Evolutionary conservation across 37 sponge, comb jelly and placozoan genomes (phyloP), one percentile per base, ranked within the genome.

Genomic region (Halisarca cf. caerulea): DNA sequence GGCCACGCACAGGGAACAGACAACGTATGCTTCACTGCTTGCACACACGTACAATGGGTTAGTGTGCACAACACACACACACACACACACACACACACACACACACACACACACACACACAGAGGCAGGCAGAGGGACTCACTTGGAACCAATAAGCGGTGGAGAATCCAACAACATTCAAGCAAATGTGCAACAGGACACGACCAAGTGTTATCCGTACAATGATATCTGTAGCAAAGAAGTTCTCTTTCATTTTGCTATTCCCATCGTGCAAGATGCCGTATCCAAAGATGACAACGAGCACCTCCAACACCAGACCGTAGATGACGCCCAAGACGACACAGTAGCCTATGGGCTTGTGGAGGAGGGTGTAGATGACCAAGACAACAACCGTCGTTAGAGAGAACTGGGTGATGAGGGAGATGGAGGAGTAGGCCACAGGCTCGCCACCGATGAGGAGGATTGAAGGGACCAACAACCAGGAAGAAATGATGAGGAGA

Each of bases 371-470:
- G 80, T 90, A 90, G 2, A 94, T 80, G 25, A 90, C 77, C 25
- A 94, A 72, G 47, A 90, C 66, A 9, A 94, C 80, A 32, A 86
- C 57, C 0, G 92, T 82, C 0, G 89, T 86, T 57, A 94, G 69
- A 41, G 89, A 45, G 69, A 94, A 94, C 78, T 90, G 94, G 11
- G 83, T 88, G 8, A 94, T 87, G 57, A 88, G 84, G 15, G 92
- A 88, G 57, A 94, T 85, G 59, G 93, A 85, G 3, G 83, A 80
- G 32, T 25, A 61, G 24, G 57, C 32, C 8, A 72, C 53, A 0
- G 30, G 36, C 45, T 43, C 45, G 1, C 25, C 6, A 0, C 24
- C 4, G 54, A 62, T 51, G 62, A 73, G 37, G 8, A 66, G 15
- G 34, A 93, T 9, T 20, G 84, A 66, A 15, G 84, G 37, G 0